These are phyloP conservation scores for Caenorhabditis sp. DNA, from an alignment of 2,888 invertebrate species.

Conservation along the genomic window DNA sequence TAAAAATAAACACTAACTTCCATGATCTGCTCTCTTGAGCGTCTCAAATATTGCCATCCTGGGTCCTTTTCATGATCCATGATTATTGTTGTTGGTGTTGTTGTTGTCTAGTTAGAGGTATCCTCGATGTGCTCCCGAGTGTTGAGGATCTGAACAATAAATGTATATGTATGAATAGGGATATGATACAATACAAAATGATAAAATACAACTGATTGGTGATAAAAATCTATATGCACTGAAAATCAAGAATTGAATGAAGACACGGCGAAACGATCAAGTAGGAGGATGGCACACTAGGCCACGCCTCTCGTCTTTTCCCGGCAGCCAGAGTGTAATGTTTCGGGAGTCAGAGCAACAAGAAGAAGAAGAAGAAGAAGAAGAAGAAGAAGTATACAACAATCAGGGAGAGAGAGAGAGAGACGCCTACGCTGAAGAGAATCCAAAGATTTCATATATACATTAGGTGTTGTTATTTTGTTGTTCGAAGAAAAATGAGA, in stretches of 20 bases:
- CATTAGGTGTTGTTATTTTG: background rate
- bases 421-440: constrained; percentile 6
- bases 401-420: no score
- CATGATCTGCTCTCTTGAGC: constrained; percentile 65
- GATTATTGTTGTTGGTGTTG: background rate
- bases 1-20: constrained; percentile 60
- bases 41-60: constrained; percentile 69
- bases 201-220: background rate
- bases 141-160: constrained; percentile 8
- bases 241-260: background rate
- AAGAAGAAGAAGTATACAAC: background rate
- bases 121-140: constrained; percentile 36
- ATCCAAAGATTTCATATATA: background rate
- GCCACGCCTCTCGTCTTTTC: background rate
- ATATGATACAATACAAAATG: no score
- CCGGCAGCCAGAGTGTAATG: background rate
- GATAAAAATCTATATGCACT: background rate
- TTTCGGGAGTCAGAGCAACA: background rate
- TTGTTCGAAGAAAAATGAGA: background rate
- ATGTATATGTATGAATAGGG: no score
- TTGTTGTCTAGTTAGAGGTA: constrained; percentile 2
- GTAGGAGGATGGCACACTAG: background rate
- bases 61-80: constrained; percentile 69
- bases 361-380: background rate
- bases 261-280: background rate